Percentiles rank a stretch among this genome's conserved stretches.
phyloP scores from a whole-genome alignment of 2,888 invertebrate genomes.

The Alsophila aescularia region DNA sequence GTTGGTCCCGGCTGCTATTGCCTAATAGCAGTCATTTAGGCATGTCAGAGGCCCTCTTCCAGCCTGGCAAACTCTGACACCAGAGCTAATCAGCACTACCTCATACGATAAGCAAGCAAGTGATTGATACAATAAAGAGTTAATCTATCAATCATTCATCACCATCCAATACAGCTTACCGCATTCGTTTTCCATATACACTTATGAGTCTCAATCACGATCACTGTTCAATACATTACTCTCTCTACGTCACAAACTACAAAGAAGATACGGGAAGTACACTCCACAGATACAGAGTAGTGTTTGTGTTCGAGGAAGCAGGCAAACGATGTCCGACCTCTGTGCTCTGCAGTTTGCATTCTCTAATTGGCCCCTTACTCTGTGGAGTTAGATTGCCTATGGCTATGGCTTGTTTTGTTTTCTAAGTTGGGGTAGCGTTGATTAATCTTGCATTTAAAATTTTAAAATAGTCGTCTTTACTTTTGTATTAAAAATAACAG shows the following conservation, averaged over 20 bases:
- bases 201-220: constrained; percentile 10
- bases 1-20: no score
- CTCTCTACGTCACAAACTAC: no score
- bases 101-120: no score
- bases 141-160: not conserved
- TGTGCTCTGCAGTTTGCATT: constrained; percentile 44
- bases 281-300: constrained; percentile 35
- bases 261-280: no score
- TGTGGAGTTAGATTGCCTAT: constrained; percentile 35
- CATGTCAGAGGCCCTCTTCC: no score
- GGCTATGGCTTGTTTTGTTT: constrained; percentile 23
- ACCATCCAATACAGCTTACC: not conserved
- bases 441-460: not conserved
- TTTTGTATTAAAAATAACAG: not conserved
- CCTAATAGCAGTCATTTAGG: no score
- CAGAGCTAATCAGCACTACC: no score
- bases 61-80: no score
- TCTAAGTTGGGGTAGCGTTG: not conserved
- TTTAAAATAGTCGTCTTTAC: no score
- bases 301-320: constrained; percentile 50
- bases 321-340: constrained; percentile 42
- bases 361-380: constrained; percentile 51
- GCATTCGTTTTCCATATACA: constrained; percentile 2
- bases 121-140: no score
- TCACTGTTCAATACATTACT: constrained; percentile 14